A percentile compares a stretch with the other conserved stretches of the same genome.
These are phyloP conservation scores for Chaunax sp. DNA, from an alignment of 2,797 vertebrate genomes.

Conservation along the genomic window DNA sequence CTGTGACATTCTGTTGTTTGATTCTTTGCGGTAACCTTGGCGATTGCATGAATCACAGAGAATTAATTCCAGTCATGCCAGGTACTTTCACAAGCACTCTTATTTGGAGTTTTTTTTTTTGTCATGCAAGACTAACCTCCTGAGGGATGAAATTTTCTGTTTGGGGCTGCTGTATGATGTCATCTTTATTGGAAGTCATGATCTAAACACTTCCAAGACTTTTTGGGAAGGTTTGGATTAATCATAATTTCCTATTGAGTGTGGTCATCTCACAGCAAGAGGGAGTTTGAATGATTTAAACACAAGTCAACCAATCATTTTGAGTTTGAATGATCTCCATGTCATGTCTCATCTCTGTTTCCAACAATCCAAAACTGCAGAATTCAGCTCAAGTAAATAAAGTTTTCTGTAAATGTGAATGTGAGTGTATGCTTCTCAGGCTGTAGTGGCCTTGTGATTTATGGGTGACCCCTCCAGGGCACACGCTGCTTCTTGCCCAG, in stretches of 20 bases:
- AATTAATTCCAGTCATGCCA: constrained; percentile 86
- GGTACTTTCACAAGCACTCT: constrained; percentile 44
- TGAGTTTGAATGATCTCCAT: neutral
- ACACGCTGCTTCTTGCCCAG: neutral
- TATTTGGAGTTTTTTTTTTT: constrained; percentile 60
- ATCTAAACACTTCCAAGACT: constrained; percentile 40
- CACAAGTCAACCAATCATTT: neutral
- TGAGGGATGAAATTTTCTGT: constrained; percentile 50
- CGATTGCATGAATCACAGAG: constrained; percentile 80
- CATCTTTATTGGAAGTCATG: constrained; percentile 46
- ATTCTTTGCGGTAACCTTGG: constrained; percentile 85
- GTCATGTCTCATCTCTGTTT: constrained; percentile 8
- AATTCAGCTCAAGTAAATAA: neutral
- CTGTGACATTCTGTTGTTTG: constrained; percentile 80
- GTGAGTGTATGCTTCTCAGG: neutral
- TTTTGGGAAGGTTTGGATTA: constrained; percentile 56
- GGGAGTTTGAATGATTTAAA: constrained; percentile 30
- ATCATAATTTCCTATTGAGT: constrained; percentile 45
- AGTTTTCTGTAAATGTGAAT: neutral
- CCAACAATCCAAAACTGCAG: neutral
- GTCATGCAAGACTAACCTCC: constrained; percentile 48
- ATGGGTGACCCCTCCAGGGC: neutral
- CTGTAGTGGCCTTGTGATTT: constrained; percentile 3
- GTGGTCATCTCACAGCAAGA: constrained; percentile 32
- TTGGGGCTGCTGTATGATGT: constrained; percentile 42